phyloP scores from a whole-genome alignment of 2,888 invertebrate species.

The Euproctis similis region DNA sequence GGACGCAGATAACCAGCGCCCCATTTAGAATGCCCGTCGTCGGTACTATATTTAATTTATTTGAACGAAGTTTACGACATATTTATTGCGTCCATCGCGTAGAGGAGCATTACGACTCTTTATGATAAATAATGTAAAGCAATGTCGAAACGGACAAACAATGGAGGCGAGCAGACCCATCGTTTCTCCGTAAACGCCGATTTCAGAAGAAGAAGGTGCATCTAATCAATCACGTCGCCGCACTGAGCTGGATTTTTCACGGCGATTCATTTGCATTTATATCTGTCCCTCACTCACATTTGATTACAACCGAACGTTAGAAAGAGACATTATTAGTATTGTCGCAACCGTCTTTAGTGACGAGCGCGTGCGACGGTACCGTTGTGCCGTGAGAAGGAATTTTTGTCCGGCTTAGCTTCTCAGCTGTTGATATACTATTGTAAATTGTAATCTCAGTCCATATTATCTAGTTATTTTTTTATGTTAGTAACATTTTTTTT shows the following conservation, averaged over 20 bases:
- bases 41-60: too few relatives aligned
- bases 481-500: constrained; percentile 17
- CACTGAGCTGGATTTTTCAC: constrained; percentile 54
- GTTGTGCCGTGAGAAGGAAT: constrained; percentile 67
- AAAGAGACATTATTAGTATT: constrained; percentile 33
- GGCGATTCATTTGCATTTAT: constrained; percentile 52
- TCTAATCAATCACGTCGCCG: constrained; percentile 64
- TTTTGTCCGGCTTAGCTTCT: constrained; percentile 46
- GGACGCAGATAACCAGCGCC: too few relatives aligned
- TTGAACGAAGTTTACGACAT: constrained; percentile 43
- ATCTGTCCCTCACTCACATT: constrained; percentile 30
- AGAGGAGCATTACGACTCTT: constrained; percentile 30
- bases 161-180: constrained; percentile 36
- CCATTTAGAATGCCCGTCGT: too few relatives aligned
- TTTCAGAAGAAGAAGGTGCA: constrained; percentile 56
- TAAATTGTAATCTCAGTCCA: constrained; percentile 37
- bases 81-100: constrained; percentile 42
- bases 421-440: constrained; percentile 46
- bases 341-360: constrained; percentile 38
- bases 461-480: constrained; percentile 22
- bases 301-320: constrained; percentile 10
- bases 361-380: constrained; percentile 60
- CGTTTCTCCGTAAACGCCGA: constrained; percentile 44
- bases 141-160: constrained; percentile 45
- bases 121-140: constrained; percentile 37